phyloP scores from a whole-genome alignment of 2,888 invertebrate species.

The Apodemia zela region DNA sequence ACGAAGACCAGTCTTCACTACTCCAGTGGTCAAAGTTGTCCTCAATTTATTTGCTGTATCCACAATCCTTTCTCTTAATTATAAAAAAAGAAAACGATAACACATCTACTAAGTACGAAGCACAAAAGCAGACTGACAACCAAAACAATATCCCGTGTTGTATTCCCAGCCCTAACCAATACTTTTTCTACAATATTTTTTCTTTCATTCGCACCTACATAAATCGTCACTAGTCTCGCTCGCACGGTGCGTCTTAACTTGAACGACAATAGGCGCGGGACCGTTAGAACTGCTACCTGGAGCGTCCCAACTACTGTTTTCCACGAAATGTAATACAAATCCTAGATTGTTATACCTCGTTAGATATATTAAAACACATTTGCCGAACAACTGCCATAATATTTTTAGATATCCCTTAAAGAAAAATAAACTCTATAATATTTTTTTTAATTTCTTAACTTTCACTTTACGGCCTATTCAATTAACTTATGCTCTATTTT shows the following conservation, averaged over 20 bases:
- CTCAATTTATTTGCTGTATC: constrained; percentile 29
- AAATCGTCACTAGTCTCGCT: constrained; percentile 19
- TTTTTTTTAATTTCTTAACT: constrained; percentile 5
- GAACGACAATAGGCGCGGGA: constrained; percentile 4
- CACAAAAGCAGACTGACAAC: constrained; percentile 21
- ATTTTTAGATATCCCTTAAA: constrained; percentile 3
- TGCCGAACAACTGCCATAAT: constrained; percentile 17
- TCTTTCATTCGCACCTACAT: constrained; percentile 19
- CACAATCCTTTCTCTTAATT: constrained; percentile 28
- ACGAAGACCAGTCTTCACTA: constrained; percentile 27
- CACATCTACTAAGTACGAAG: constrained; percentile 23
- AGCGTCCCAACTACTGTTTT: neutral
- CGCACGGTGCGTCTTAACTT: constrained; percentile 3
- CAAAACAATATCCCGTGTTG: constrained; percentile 18
- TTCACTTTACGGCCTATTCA: constrained; percentile 9
- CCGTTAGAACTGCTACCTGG: neutral
- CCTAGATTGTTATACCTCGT: constrained; percentile 23
- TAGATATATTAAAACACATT: constrained; percentile 19
- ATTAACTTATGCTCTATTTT: too few relatives aligned
- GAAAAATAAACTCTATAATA: constrained; percentile 9
- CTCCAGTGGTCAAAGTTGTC: constrained; percentile 23
- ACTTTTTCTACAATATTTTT: neutral
- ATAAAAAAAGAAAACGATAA: constrained; percentile 22
- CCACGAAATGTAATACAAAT: constrained; percentile 7
- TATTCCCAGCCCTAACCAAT: constrained; percentile 6